A percentile compares a stretch with the other conserved stretches of the same genome.
phyloP scores from a whole-genome alignment of 1,140 invertebrate genomes.

The Alviniconcha marisindica region DNA sequence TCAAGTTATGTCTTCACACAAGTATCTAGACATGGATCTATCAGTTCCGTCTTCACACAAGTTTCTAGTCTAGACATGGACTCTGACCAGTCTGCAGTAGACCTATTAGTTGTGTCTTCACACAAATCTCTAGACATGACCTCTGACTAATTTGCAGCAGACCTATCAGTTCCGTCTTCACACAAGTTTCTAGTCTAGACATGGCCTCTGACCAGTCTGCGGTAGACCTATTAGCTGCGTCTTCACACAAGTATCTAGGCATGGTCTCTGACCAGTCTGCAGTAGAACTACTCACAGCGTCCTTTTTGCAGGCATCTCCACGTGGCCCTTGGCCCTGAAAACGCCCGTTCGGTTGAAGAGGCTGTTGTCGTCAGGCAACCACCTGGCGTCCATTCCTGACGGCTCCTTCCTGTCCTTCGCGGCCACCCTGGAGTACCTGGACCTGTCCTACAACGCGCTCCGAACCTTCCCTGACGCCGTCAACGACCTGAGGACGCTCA shows the following conservation, averaged over 20 bases:
- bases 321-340: conserved; percentile 12
- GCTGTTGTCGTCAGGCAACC: conserved; percentile 24
- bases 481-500: conserved; percentile 23
- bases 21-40: too few species aligned
- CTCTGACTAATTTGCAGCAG: too few species aligned
- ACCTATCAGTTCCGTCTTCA: too few species aligned
- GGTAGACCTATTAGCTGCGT: neutral
- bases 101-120: too few species aligned
- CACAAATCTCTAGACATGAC: too few species aligned
- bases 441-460: conserved; percentile 27
- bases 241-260: neutral
- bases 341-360: conserved; percentile 1
- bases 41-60: too few species aligned
- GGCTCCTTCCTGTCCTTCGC: conserved; percentile 26
- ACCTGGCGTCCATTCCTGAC: conserved; percentile 17
- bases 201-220: neutral
- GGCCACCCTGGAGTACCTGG: conserved; percentile 35
- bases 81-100: too few species aligned
- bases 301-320: neutral
- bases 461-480: conserved; percentile 33
- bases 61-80: too few species aligned
- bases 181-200: too few species aligned
- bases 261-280: neutral
- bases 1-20: too few species aligned
- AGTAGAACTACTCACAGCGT: neutral